Evolutionary conservation across 35 echinoderm and acorn worm species (phyloP), one percentile per base, ranked within the genome.

Genomic region (Heliocidaris erythrogramma): DNA sequence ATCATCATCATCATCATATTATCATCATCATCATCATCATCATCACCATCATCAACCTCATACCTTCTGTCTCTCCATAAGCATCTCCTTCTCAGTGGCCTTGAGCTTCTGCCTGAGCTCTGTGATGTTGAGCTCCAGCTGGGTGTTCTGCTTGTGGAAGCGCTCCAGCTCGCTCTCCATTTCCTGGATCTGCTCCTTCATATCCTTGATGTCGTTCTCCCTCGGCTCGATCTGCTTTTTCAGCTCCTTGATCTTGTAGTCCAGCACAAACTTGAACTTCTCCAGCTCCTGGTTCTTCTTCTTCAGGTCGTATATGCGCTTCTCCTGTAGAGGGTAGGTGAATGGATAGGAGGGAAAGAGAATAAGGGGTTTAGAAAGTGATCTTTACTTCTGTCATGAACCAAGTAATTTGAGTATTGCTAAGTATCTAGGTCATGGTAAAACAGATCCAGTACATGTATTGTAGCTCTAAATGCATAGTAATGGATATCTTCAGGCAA

Each of bases 261-360:
- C 98, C 94, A 99, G 88, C 21, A 99, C 98, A 97, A 99, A 99
- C 95, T 97, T 99, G 95, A 99, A 99, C 92, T 99, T 99, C 96
- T 99, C 98, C 97, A 99, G 90, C 61, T 99, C 98, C 92, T 99
- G 98, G 95, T 99, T 99, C 95, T 99, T 99, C 96, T 99, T 99
- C 95, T 97, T 99, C 49, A 99, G 88, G 90, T 99, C 98, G 85
- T 99, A 99, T 85, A 99, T 99, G 92, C 98, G 95, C 94, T 99
- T 99, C 86, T 99, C 98, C 98, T 99, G 85, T 90, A 91, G n/a
- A 50, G 32, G 31, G 31, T 89, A 89, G 24, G 87, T 89, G 47
- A 30, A 35, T 32, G 35, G 85, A 56, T 14, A 50, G n/a, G 85
- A 86, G 7, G 87, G 32, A 47, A 47, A 48, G 31, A 42, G 87